A percentile compares a stretch with the other conserved stretches of the same genome.
Evolutionary conservation across 2,797 vertebrate species (phyloP).

Genomic region (Adelosebastes latens): DNA sequence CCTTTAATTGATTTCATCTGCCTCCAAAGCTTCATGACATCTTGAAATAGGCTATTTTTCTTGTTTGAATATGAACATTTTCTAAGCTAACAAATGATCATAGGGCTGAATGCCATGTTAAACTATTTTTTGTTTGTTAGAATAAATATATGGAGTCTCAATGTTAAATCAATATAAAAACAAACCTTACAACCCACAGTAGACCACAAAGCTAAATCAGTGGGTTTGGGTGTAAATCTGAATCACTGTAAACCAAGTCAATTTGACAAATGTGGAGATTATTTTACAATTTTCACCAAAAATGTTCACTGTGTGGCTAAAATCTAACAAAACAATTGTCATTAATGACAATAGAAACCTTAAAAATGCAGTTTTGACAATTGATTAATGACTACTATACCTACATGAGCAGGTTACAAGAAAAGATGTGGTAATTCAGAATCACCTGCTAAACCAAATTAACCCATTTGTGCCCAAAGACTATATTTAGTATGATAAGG

Average conservation of each 20-base stretch:
- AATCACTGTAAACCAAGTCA: neutral
- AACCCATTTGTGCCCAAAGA: too few relatives aligned
- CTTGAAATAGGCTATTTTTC: neutral
- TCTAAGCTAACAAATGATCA: neutral
- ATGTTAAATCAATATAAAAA: neutral
- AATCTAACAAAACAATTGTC: neutral
- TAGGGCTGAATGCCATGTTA: neutral
- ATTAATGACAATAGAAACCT: neutral
- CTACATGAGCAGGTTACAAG: neutral
- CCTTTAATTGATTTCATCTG: neutral
- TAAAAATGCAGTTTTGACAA: neutral
- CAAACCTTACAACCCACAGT: neutral
- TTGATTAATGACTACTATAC: neutral
- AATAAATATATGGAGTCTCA: neutral
- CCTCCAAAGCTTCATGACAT: neutral
- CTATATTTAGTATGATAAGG: too few relatives aligned
- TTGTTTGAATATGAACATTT: neutral
- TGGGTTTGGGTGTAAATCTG: neutral
- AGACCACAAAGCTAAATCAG: neutral
- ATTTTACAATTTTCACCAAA: neutral
- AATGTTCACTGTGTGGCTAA: neutral
- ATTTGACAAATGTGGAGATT: neutral
- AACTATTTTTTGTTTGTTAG: neutral
- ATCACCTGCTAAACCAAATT: neutral
- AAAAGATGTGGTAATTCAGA: neutral